phyloP scores from a whole-genome alignment of 1,140 invertebrate species.

The Brachionus calyciflorus region DNA sequence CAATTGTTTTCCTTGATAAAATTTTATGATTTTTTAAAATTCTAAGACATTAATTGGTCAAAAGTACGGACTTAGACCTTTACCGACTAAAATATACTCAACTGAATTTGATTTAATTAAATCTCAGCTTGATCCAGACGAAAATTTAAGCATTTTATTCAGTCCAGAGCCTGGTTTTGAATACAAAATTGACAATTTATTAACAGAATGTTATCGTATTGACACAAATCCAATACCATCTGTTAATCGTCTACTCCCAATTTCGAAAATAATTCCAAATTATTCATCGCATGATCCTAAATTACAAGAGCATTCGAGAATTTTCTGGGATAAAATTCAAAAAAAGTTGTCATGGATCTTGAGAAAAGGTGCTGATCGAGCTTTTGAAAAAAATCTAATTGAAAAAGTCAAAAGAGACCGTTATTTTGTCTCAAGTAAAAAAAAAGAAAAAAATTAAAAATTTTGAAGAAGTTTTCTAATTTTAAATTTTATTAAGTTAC shows the following conservation, averaged over 20 bases:
- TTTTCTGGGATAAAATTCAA: constrained; percentile 80
- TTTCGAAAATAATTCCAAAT: constrained; percentile 9
- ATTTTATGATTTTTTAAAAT: constrained; percentile 60
- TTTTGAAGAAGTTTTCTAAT: constrained; percentile 5
- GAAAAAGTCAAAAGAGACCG: constrained; percentile 93
- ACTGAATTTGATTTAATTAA: constrained; percentile 68
- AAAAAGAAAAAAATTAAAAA: neutral
- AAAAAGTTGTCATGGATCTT: neutral
- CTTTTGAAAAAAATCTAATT: constrained; percentile 73
- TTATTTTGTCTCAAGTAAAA: constrained; percentile 92
- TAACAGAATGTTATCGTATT: neutral
- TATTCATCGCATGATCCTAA: neutral
- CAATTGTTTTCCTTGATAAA: constrained; percentile 70
- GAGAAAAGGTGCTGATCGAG: neutral
- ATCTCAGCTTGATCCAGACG: neutral
- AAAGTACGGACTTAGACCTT: constrained; percentile 95
- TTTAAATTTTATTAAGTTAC: constrained; percentile 67
- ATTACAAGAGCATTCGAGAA: constrained; percentile 78
- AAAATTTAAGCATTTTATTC: neutral
- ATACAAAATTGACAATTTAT: neutral
- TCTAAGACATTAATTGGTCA: constrained; percentile 84
- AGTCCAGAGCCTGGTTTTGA: neutral
- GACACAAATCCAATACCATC: constrained; percentile 8
- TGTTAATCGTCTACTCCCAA: neutral
- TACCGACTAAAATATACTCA: constrained; percentile 77